These are phyloP conservation scores for Chrysopilus asiliformis DNA, from an alignment of 2,888 invertebrate species.

Conservation along the genomic window DNA sequence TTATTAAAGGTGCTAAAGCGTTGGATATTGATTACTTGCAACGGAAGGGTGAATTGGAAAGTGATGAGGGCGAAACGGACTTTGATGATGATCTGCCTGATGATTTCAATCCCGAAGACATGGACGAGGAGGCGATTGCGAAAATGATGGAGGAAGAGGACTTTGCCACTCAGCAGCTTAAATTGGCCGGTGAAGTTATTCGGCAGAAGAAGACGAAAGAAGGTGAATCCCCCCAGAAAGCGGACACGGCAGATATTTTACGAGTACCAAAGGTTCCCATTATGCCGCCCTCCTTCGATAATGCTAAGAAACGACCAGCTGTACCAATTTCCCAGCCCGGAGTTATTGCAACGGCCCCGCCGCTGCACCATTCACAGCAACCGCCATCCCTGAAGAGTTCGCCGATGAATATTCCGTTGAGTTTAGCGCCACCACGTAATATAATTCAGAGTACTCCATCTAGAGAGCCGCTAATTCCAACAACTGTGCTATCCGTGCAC, in stretches of 20 bases:
- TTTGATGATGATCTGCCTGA: slow-evolving; percentile 32
- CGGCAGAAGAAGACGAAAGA: slow-evolving; percentile 43
- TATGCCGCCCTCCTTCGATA: neutral
- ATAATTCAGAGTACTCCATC: slow-evolving; percentile 2
- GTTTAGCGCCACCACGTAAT: neutral
- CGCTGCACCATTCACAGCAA: too few species aligned
- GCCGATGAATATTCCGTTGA: neutral
- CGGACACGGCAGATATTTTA: slow-evolving; percentile 15
- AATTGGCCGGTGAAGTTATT: slow-evolving; percentile 27
- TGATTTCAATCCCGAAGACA: slow-evolving; percentile 37
- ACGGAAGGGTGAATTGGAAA: slow-evolving; percentile 31
- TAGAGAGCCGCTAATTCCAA: slow-evolving; percentile 5
- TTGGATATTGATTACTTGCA: slow-evolving; percentile 34
- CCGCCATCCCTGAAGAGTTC: slow-evolving; percentile 1
- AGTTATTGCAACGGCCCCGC: too few species aligned
- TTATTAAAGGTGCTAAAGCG: slow-evolving; percentile 35
- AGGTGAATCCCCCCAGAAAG: slow-evolving; percentile 27
- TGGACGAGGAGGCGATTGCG: slow-evolving; percentile 37
- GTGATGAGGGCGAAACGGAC: slow-evolving; percentile 21
- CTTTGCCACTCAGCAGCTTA: slow-evolving; percentile 42
- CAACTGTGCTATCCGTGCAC: slow-evolving; percentile 12
- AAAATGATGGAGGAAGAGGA: slow-evolving; percentile 51
- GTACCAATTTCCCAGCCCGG: slow-evolving; percentile 16
- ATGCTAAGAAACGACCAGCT: slow-evolving; percentile 25
- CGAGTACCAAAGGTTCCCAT: slow-evolving; percentile 22